Evolutionary conservation across 2,113 vertebrate species (phyloP).

Genomic region (Brachyhypopomus gauderio): DNA sequence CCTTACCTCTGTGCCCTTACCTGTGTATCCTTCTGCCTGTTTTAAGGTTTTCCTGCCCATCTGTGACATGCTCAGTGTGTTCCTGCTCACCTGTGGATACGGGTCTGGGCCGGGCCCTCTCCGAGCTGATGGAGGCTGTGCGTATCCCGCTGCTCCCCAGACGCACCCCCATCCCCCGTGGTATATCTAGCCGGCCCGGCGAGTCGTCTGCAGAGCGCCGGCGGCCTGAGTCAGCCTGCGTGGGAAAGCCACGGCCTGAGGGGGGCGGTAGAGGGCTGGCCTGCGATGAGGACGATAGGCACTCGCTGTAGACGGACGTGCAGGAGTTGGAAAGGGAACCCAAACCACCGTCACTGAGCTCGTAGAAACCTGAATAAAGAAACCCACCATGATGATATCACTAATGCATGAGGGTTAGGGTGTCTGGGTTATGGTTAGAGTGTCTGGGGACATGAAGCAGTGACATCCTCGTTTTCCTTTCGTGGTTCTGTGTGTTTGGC

Average conservation of each 20-base stretch:
- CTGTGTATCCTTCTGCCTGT: conserved; percentile 1
- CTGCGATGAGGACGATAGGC: conserved; percentile 80
- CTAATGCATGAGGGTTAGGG: too few species aligned
- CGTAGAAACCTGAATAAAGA: conserved; percentile 85
- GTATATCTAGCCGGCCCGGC: conserved; percentile 67
- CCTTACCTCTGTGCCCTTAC: too few species aligned
- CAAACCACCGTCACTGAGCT: conserved; percentile 89
- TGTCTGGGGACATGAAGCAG: too few species aligned
- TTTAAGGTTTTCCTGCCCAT: background rate
- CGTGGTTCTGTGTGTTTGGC: background rate
- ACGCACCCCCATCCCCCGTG: conserved; percentile 69
- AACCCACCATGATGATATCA: background rate
- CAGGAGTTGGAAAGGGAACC: conserved; percentile 92
- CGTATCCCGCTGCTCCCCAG: conserved; percentile 72
- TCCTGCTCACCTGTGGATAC: conserved; percentile 87
- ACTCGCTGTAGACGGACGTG: conserved; percentile 91
- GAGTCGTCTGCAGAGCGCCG: conserved; percentile 87
- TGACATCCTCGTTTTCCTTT: background rate
- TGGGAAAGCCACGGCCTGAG: conserved; percentile 57
- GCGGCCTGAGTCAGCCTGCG: conserved; percentile 68
- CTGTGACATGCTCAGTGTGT: too few species aligned
- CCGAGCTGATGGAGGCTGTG: conserved; percentile 55
- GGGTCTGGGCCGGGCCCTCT: conserved; percentile 78
- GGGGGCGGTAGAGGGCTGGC: conserved; percentile 70
- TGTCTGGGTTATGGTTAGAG: too few species aligned